Evolutionary conservation across 2,113 vertebrate species (phyloP).

Genomic region (Eupsittula cactorum): DNA sequence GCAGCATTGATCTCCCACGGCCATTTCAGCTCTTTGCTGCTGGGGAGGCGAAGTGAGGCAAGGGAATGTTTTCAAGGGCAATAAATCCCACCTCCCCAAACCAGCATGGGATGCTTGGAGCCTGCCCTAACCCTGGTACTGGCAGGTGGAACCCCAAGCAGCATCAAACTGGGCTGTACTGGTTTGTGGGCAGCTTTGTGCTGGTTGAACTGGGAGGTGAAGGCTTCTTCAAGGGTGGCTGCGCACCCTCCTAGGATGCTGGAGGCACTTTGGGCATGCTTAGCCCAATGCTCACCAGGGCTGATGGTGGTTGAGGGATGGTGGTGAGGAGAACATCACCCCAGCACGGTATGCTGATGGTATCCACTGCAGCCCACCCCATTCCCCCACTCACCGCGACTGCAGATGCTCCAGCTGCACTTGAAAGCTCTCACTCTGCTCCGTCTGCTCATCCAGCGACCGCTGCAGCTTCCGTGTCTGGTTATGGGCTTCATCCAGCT

Average conservation of each 20-base stretch:
- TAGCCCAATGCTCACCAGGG: fast-evolving
- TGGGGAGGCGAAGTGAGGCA: neutral
- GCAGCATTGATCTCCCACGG: neutral
- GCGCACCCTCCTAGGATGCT: neutral
- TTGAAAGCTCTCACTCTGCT: conserved; percentile 65
- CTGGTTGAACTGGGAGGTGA: neutral
- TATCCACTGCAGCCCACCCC: fast-evolving
- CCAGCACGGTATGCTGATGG: neutral
- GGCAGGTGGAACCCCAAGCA: neutral
- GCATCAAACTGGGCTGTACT: neutral
- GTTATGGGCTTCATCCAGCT: conserved; percentile 66
- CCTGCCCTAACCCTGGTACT: neutral
- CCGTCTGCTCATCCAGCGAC: conserved; percentile 43
- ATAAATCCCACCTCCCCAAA: neutral
- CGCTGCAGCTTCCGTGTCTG: conserved; percentile 59
- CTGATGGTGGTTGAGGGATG: fast-evolving
- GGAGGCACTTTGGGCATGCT: neutral
- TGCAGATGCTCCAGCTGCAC: conserved; percentile 67
- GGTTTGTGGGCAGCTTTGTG: neutral
- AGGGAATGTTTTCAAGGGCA: neutral
- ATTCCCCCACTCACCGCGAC: conserved; percentile 23
- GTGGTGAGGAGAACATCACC: neutral
- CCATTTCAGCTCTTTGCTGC: conserved; percentile 42
- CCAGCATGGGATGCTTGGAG: fast-evolving
- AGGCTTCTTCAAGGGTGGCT: neutral